These are phyloP conservation scores for Pseudoatta argentina DNA, from an alignment of 1,140 invertebrate genomes.

Conservation along the genomic window DNA sequence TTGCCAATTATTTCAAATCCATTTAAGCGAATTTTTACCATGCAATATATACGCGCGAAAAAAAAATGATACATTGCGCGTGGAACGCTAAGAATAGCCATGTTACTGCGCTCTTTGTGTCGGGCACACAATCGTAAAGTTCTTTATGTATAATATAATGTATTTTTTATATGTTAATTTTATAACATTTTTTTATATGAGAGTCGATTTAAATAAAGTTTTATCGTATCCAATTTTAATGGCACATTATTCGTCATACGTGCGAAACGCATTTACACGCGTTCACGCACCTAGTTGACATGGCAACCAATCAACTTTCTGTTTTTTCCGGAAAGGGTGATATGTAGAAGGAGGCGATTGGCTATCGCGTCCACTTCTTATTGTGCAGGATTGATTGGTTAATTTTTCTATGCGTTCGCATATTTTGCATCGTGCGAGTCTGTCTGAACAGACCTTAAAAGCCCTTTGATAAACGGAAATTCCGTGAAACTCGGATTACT, in stretches of 20 bases:
- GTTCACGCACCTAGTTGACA: no score
- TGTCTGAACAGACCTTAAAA: neutral
- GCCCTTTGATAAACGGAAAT: neutral
- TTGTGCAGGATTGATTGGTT: neutral
- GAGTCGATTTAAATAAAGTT: neutral
- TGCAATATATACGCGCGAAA: no score
- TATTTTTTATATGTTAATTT: neutral
- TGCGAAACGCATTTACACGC: neutral
- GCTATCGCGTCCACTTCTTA: neutral
- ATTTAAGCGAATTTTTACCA: neutral
- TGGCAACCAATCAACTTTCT: slow-evolving; percentile 6
- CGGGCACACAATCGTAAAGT: neutral
- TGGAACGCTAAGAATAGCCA: neutral
- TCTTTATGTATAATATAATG: neutral
- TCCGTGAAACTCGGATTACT: neutral
- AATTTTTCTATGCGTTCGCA: neutral
- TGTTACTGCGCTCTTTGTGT: neutral
- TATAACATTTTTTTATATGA: neutral
- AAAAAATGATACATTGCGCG: no score
- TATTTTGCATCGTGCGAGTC: neutral
- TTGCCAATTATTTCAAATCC: neutral
- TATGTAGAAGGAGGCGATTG: neutral
- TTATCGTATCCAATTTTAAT: neutral
- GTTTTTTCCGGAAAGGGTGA: neutral
- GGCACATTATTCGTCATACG: neutral